Conservation (phyloP, 2,888 invertebrate species). For the Carabus problematicus region DNA sequence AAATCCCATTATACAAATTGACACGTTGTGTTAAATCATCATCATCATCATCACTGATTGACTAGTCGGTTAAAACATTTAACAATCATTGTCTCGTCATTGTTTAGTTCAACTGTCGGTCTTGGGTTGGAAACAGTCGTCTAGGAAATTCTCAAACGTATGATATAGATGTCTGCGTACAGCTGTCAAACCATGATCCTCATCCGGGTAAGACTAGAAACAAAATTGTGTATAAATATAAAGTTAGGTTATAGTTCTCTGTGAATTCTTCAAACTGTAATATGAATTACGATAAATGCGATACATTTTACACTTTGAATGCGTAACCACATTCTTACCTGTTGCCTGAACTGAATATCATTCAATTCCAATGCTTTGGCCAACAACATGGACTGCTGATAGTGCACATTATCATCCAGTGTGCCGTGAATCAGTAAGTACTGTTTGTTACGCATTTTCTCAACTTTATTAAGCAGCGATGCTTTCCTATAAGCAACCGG, state of each 20-base stretch:
- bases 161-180: constrained; percentile 90
- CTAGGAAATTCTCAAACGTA: constrained; percentile 84
- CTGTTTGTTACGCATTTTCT: constrained; percentile 70
- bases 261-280: background rate
- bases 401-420: constrained; percentile 95
- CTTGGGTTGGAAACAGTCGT: constrained; percentile 62
- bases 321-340: constrained; percentile 68
- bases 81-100: background rate
- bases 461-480: constrained; percentile 75
- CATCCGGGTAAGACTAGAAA: constrained; percentile 89
- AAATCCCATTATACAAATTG: constrained; percentile 40
- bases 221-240: constrained; percentile 24
- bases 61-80: constrained; percentile 28
- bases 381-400: constrained; percentile 93
- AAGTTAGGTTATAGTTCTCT: background rate
- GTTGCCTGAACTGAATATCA: constrained; percentile 89
- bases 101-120: constrained; percentile 35
- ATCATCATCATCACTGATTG: constrained; percentile 39
- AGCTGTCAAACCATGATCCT: constrained; percentile 85
- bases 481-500: constrained; percentile 81
- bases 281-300: background rate
- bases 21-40: constrained; percentile 33
- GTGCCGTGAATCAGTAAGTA: constrained; percentile 95
- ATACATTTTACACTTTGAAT: background rate
- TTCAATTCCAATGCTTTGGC: constrained; percentile 83